Percentiles rank a stretch among this genome's conserved stretches.
Evolutionary conservation across 2,113 vertebrate genomes (phyloP).

Genomic region (Ciconia maguari): DNA sequence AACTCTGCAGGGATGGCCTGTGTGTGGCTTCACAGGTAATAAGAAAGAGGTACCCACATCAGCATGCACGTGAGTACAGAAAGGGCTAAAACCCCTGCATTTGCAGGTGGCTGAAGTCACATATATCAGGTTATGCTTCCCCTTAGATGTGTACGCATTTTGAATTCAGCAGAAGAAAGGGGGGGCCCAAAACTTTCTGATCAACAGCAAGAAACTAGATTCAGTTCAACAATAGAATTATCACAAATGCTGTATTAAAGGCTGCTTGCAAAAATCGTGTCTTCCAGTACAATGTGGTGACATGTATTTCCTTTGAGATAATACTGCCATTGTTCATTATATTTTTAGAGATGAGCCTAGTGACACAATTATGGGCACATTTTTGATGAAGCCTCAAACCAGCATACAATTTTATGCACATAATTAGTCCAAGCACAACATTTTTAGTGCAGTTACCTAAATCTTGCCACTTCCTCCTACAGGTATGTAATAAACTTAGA

Average conservation of each 20-base stretch:
- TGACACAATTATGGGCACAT: neutral
- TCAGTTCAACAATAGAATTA: neutral
- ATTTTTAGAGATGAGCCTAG: neutral
- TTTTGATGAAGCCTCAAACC: neutral
- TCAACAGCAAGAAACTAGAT: neutral
- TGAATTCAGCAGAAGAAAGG: neutral
- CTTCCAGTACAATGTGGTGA: neutral
- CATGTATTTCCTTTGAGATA: neutral
- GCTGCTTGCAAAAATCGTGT: neutral
- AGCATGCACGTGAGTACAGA: neutral
- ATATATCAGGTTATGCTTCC: neutral
- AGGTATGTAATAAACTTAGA: neutral
- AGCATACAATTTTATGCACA: neutral
- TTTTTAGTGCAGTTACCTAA: neutral
- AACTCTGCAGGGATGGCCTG: slow-evolving; percentile 3
- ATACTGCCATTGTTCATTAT: neutral
- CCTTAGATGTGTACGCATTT: neutral
- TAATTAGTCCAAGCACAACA: neutral
- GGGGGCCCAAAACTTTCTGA: neutral
- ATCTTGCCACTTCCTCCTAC: neutral
- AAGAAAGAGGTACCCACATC: slow-evolving; percentile 4
- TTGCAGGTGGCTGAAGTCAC: neutral
- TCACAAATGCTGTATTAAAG: neutral
- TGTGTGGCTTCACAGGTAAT: neutral
- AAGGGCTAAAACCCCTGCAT: neutral